A percentile compares a stretch with the other conserved stretches of the same genome.
phyloP scores from a whole-genome alignment of 2,888 invertebrate genomes.

The Prionchulus punctatus region DNA sequence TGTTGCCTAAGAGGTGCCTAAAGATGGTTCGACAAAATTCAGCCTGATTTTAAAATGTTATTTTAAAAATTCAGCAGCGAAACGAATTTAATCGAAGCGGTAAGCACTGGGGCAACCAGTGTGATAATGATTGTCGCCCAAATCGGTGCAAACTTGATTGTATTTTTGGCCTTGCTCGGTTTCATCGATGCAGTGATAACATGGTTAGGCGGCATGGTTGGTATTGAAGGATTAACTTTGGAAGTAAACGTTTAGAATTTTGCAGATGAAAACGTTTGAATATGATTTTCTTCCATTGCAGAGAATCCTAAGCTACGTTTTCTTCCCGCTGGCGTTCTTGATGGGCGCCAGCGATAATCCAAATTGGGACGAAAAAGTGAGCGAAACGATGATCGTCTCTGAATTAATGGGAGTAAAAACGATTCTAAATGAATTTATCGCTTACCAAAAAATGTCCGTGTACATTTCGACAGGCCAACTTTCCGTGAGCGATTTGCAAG shows the following conservation, averaged over 20 bases:
- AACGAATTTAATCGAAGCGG: conserved; percentile 69
- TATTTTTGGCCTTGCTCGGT: conserved; percentile 66
- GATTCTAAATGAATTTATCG: conserved; percentile 30
- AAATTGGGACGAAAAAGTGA: neutral
- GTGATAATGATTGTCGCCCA: conserved; percentile 62
- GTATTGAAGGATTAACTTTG: conserved; percentile 43
- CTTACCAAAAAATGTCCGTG: conserved; percentile 20
- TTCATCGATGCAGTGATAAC: conserved; percentile 61
- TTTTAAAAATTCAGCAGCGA: conserved; percentile 51
- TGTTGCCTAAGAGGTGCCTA: conserved; percentile 35
- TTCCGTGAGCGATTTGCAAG: conserved; percentile 21
- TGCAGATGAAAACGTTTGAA: no score
- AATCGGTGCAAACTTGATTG: conserved; percentile 72
- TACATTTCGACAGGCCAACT: neutral
- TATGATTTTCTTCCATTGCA: conserved; percentile 38
- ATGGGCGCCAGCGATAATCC: conserved; percentile 47
- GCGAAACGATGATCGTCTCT: conserved; percentile 15
- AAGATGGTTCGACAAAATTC: no score
- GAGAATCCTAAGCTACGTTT: conserved; percentile 64
- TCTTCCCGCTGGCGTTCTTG: conserved; percentile 72
- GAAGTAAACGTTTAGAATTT: conserved; percentile 37
- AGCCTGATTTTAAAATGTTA: neutral
- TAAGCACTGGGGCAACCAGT: conserved; percentile 64
- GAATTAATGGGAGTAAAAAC: conserved; percentile 31
- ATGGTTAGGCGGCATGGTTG: conserved; percentile 65